A percentile compares a stretch with the other conserved stretches of the same genome.
phyloP scores from a whole-genome alignment of 2,797 vertebrate species.

The Acipenser transmontanus region DNA sequence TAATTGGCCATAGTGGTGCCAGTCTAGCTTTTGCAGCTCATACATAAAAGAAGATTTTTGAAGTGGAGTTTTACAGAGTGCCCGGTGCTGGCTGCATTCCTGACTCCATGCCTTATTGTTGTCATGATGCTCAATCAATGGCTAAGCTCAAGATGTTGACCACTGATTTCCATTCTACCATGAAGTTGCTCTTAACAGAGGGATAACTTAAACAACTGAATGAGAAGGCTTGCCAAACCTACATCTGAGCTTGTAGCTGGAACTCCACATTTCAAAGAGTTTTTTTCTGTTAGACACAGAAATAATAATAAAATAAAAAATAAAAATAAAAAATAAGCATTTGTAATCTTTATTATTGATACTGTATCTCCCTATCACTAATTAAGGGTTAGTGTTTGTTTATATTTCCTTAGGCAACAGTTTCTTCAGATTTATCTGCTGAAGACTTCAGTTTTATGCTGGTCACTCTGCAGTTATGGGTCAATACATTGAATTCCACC shows the following conservation, averaged over 20 bases:
- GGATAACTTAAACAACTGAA: too few species aligned
- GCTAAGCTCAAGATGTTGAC: constrained; percentile 1
- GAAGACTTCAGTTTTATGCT: constrained; percentile 31
- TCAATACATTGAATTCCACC: too few species aligned
- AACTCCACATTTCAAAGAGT: too few species aligned
- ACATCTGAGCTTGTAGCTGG: too few species aligned
- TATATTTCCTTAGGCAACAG: constrained; percentile 7
- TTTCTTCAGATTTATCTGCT: constrained; percentile 20
- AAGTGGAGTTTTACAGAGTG: not conserved
- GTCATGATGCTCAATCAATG: constrained; percentile 21
- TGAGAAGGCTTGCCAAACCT: too few species aligned
- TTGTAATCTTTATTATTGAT: too few species aligned
- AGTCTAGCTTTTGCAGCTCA: not conserved
- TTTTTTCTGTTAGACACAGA: too few species aligned
- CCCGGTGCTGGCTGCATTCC: constrained; percentile 19
- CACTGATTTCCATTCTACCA: not conserved
- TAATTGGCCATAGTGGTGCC: constrained; percentile 5
- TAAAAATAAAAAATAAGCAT: too few species aligned
- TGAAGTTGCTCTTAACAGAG: constrained; percentile 1
- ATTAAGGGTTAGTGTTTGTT: not conserved
- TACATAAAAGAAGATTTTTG: too few species aligned
- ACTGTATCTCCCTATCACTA: too few species aligned
- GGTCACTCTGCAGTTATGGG: not conserved
- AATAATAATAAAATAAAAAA: too few species aligned
- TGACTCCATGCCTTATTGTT: constrained; percentile 11